Conservation (phyloP, 2,888 invertebrate species). For the Lasioglossum zephyrum region DNA sequence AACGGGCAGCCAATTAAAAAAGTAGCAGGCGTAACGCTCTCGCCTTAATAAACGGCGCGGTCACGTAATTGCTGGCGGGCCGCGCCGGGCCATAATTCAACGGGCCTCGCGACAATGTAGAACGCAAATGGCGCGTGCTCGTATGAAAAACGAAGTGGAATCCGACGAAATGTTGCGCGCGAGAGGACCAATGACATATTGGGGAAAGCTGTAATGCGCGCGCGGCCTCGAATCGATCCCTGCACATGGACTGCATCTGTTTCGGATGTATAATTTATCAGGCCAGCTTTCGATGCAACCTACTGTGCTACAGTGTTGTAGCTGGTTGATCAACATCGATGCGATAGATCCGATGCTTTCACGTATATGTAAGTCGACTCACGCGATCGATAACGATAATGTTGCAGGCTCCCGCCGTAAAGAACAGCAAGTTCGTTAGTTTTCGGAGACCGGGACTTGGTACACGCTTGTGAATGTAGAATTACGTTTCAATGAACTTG, state of each 20-base stretch:
- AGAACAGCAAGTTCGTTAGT: not conserved
- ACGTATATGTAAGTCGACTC: not conserved
- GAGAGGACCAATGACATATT: conserved; percentile 29
- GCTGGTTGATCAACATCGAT: not conserved
- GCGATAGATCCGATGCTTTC: not conserved
- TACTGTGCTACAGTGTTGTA: not conserved
- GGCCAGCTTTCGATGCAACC: conserved; percentile 2
- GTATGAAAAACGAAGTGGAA: not conserved
- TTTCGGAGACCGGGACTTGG: not conserved
- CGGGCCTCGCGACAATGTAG: conserved; percentile 8
- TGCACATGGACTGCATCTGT: conserved; percentile 3
- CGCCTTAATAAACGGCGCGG: conserved; percentile 4
- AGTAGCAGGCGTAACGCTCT: conserved; percentile 15
- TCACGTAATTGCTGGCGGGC: conserved; percentile 28
- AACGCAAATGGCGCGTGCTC: not conserved
- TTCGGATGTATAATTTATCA: conserved; percentile 11
- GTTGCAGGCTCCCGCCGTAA: not conserved
- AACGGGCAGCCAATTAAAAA: not conserved
- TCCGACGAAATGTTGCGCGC: not conserved
- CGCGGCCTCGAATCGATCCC: not conserved
- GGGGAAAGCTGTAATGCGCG: conserved; percentile 20
- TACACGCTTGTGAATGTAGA: not conserved
- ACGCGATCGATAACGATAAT: not conserved
- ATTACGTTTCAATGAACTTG: not conserved
- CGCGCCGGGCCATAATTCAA: conserved; percentile 24